Conservation (phyloP, 2,113 vertebrate genomes). For the Cololabis saira region DNA sequence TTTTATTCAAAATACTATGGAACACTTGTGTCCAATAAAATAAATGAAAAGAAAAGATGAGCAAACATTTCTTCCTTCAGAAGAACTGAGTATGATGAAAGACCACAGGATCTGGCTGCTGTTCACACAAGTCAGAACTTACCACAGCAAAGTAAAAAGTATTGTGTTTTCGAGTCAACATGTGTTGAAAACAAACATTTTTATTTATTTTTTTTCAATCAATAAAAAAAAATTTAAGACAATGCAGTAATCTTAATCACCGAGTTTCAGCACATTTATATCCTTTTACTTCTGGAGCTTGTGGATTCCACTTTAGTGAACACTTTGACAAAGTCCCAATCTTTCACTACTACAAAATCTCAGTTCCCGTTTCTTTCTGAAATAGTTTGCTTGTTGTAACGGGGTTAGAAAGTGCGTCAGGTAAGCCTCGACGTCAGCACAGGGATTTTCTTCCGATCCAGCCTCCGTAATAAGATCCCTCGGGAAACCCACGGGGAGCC, state of each 20-base stretch:
- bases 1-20: slow-evolving; percentile 54
- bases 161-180: not conserved
- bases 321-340: not conserved
- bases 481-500: not conserved
- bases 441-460: not conserved
- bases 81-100: not conserved
- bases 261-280: not conserved
- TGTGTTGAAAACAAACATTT: slow-evolving; percentile 17
- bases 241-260: not conserved
- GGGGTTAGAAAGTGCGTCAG: not conserved
- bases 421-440: not conserved
- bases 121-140: not conserved
- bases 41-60: slow-evolving; percentile 15
- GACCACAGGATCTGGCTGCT: not conserved
- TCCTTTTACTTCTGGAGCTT: not conserved
- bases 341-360: not conserved
- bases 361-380: not conserved
- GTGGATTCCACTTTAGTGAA: slow-evolving; percentile 8
- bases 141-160: too few species aligned
- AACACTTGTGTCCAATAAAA: slow-evolving; percentile 14
- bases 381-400: not conserved
- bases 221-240: not conserved
- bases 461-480: not conserved
- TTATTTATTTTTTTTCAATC: not conserved
- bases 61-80: too few species aligned